Evolutionary conservation across 2,888 invertebrate genomes (phyloP), one percentile per base, ranked within the genome.

Genomic region (Drosophila trichaetosa): DNA sequence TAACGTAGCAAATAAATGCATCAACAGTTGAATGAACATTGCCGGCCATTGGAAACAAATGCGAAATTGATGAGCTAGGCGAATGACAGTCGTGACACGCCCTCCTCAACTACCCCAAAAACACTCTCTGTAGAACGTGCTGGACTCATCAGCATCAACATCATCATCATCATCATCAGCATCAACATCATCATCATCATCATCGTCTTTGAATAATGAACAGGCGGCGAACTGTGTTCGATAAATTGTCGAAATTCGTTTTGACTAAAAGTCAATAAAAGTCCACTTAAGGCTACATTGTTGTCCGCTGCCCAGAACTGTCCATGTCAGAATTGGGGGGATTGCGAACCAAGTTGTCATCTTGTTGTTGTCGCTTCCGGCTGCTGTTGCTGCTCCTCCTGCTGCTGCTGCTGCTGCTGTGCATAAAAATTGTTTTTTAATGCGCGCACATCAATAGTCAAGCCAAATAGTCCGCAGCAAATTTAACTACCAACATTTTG

Each of bases 181-280:
- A 59, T 7, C 56, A 57, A 2, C 33, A 24, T 33, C 54, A 64
- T 13, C 73, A 62, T 48, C 49, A 42, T 53, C 69, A 73, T 63
- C 62, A 62, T 64, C 62, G 51, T 60, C 60, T 73, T 74, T 81
- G 71, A 81, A 81, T 89, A 89, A 87, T 89, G 90, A 87, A 89
- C 86, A 87, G 75, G 84, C 77, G 67, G 53, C 81, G 79, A 81
- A 75, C 84, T 75, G 77, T 77, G 81, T 88, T 85, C 87, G 86
- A 87, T 87, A 89, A 87, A 87, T 87, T 87, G 87, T 83, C 88
- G 76, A 87, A 87, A 89, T 87, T 87, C 90, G 87, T 88, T 87
- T 85, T 87, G 87, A 90, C 87, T 87, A 88, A 87, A 87, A 87
- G 87, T 87, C 87, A 87, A 87, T 87, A 87, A 87, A 87, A 87